Percentiles rank a stretch among this genome's conserved stretches.
These are phyloP conservation scores for Parus major DNA, from an alignment of 2,113 vertebrate species.

Conservation along the genomic window DNA sequence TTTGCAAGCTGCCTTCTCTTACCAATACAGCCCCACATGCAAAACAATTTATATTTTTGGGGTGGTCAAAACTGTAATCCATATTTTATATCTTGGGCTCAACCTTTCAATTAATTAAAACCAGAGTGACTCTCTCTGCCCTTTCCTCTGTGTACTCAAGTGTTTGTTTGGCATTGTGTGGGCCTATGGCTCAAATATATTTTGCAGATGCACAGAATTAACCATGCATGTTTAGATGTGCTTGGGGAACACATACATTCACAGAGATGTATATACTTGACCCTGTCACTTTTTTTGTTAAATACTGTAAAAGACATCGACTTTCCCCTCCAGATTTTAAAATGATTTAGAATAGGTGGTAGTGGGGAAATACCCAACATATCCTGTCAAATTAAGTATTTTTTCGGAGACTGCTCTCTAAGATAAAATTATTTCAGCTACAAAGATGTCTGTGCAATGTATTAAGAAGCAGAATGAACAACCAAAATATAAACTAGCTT, in stretches of 20 bases:
- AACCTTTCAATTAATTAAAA: constrained; percentile 29
- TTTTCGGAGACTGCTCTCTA: constrained; percentile 9
- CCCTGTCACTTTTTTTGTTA: constrained; percentile 40
- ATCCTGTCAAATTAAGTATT: constrained; percentile 24
- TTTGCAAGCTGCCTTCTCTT: background rate
- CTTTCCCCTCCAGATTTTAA: constrained; percentile 45
- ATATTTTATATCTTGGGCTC: background rate
- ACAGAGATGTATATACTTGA: constrained; percentile 31
- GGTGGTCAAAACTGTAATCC: background rate
- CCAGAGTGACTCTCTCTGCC: background rate
- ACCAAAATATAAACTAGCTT: constrained; percentile 33
- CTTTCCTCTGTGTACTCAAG: background rate
- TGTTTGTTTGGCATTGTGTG: constrained; percentile 54
- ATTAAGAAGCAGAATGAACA: background rate
- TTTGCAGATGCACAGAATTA: constrained; percentile 61
- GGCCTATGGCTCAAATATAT: constrained; percentile 34
- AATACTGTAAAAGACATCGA: constrained; percentile 37
- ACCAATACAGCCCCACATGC: background rate
- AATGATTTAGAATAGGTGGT: constrained; percentile 33
- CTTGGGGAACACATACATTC: constrained; percentile 19
- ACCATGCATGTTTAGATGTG: constrained; percentile 42
- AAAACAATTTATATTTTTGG: background rate
- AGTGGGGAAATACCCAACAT: constrained; percentile 31
- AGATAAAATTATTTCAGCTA: constrained; percentile 29
- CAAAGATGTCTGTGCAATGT: constrained; percentile 16